These are phyloP conservation scores for Druon quercuslanigerum DNA, from an alignment of 1,140 invertebrate genomes.

Conservation along the genomic window DNA sequence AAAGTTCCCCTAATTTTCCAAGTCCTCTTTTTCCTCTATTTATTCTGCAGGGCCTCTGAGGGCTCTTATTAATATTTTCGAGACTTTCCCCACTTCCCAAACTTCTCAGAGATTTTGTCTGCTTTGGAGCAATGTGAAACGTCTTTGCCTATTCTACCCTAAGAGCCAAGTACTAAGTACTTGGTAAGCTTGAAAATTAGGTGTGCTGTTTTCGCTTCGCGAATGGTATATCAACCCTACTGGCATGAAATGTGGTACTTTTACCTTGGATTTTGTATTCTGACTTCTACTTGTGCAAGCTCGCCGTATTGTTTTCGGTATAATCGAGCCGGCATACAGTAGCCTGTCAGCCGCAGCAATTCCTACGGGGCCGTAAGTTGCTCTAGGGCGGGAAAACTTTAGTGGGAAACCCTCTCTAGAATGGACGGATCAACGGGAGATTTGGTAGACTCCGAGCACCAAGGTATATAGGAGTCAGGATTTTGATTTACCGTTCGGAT, in stretches of 20 bases:
- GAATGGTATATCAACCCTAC: not conserved
- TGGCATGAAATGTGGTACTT: slow-evolving; percentile 1
- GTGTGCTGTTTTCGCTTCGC: slow-evolving; percentile 2
- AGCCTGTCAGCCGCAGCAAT: slow-evolving; percentile 61
- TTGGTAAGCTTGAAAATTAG: slow-evolving; percentile 31
- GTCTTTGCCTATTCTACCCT: not conserved
- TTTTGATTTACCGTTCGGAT: slow-evolving; percentile 51
- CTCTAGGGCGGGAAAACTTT: slow-evolving; percentile 58
- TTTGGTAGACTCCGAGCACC: slow-evolving; percentile 46
- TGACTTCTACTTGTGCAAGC: slow-evolving; percentile 52
- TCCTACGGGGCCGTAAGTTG: slow-evolving; percentile 57
- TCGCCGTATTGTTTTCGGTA: slow-evolving; percentile 62
- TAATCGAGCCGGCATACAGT: slow-evolving; percentile 60
- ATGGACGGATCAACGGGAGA: slow-evolving; percentile 53
- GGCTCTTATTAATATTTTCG: slow-evolving; percentile 3
- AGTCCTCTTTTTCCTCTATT: not conserved
- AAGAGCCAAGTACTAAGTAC: slow-evolving; percentile 10
- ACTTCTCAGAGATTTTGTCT: not conserved
- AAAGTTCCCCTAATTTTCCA: not conserved
- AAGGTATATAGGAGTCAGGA: slow-evolving; percentile 38
- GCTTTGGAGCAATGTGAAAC: slow-evolving; percentile 8
- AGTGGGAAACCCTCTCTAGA: slow-evolving; percentile 52
- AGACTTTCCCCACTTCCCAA: not conserved
- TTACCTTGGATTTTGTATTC: slow-evolving; percentile 41
- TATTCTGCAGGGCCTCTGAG: not conserved